Evolutionary conservation across 1,140 invertebrate genomes (phyloP).

Genomic region (Trichonephila clavata): DNA sequence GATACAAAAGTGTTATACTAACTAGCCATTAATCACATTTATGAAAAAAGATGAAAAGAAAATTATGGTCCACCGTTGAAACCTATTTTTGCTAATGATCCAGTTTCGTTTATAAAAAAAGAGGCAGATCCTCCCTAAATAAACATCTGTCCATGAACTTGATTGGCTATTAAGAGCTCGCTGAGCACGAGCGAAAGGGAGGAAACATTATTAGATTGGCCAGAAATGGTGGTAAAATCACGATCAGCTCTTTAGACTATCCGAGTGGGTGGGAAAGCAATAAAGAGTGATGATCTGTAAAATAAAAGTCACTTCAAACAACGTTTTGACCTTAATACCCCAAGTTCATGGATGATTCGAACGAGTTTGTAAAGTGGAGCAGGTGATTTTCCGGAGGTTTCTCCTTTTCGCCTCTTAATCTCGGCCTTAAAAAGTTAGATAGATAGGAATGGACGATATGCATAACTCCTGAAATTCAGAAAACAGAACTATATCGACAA

Average conservation of each 20-base stretch:
- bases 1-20: not conserved
- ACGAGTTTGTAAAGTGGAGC: not conserved
- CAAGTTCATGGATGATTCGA: conserved; percentile 14
- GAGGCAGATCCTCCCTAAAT: conserved; percentile 6
- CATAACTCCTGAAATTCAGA: too few species aligned
- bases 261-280: conserved; percentile 38
- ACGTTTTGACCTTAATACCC: conserved; percentile 48
- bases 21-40: not conserved
- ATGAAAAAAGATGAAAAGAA: conserved; percentile 10
- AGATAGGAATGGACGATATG: not conserved
- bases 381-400: not conserved
- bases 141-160: conserved; percentile 51
- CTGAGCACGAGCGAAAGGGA: not conserved
- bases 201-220: not conserved
- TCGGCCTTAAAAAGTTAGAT: not conserved
- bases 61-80: not conserved
- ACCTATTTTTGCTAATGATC: conserved; percentile 14
- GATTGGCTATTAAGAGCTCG: conserved; percentile 6
- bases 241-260: not conserved
- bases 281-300: conserved; percentile 53
- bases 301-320: conserved; percentile 53
- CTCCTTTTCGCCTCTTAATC: not conserved
- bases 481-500: too few species aligned
- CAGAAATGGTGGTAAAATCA: conserved; percentile 13
- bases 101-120: not conserved